These are phyloP conservation scores for Nomada fucata DNA, from an alignment of 2,888 invertebrate genomes.

Conservation along the genomic window DNA sequence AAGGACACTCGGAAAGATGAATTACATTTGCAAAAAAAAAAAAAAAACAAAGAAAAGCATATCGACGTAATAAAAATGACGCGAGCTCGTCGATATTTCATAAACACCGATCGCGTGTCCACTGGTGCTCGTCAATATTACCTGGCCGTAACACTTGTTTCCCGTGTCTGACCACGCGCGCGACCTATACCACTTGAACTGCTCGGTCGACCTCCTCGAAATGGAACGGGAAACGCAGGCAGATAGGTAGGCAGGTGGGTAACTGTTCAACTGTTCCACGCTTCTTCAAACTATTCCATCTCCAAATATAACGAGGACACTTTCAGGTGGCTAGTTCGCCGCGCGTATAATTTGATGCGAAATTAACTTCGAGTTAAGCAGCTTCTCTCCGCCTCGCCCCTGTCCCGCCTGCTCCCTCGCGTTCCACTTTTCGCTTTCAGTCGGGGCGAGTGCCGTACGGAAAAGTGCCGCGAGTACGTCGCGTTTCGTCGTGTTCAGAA, in stretches of 20 bases:
- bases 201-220: too few species aligned
- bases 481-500: background rate
- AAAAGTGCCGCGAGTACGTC: background rate
- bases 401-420: background rate
- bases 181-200: too few species aligned
- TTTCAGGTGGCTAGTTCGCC: background rate
- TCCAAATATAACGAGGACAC: constrained; percentile 15
- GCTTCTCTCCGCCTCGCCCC: constrained; percentile 24
- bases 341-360: constrained; percentile 62
- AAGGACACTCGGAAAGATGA: too few species aligned
- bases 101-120: too few species aligned
- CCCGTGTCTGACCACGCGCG: too few species aligned
- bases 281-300: background rate
- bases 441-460: background rate
- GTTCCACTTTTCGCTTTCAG: constrained; percentile 24
- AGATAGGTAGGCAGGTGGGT: too few species aligned
- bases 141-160: too few species aligned
- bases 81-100: too few species aligned
- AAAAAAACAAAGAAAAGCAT: too few species aligned
- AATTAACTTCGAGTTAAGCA: constrained; percentile 69
- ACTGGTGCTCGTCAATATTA: too few species aligned
- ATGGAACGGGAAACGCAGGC: background rate
- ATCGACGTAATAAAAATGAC: too few species aligned
- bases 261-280: background rate
- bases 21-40: too few species aligned